A percentile compares a stretch with the other conserved stretches of the same genome.
These are phyloP conservation scores for Platyscelio sp. DNA, from an alignment of 2,888 invertebrate genomes.

Conservation along the genomic window DNA sequence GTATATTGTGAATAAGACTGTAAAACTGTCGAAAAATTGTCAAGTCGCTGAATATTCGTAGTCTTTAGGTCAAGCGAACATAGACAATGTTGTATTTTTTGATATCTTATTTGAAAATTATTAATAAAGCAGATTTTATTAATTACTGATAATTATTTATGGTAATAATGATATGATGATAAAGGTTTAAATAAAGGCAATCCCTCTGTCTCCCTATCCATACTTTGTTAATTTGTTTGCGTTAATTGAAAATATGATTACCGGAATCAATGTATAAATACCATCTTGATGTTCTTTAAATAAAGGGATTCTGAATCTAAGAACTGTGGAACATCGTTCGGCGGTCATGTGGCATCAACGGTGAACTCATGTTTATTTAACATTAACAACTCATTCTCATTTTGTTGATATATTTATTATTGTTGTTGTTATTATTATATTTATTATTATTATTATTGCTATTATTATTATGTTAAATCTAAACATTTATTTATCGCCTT, in stretches of 20 bases:
- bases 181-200: constrained; percentile 56
- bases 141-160: not conserved
- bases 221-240: constrained; percentile 33
- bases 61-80: constrained; percentile 37
- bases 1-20: constrained; percentile 3
- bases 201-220: constrained; percentile 50
- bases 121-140: constrained; percentile 17
- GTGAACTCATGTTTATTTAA: too few species aligned
- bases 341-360: constrained; percentile 82
- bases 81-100: constrained; percentile 15
- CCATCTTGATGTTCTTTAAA: constrained; percentile 78
- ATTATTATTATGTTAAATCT: too few species aligned
- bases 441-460: too few species aligned
- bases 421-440: not conserved
- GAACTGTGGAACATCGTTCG: constrained; percentile 79
- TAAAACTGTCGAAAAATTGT: constrained; percentile 1
- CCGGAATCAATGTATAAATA: constrained; percentile 54
- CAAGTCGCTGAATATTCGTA: constrained; percentile 17
- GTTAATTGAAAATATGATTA: constrained; percentile 28
- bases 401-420: constrained; percentile 19
- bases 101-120: not conserved
- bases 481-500: too few species aligned
- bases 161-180: constrained; percentile 19
- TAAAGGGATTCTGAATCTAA: constrained; percentile 79
- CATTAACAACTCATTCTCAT: not conserved